A percentile compares a stretch with the other conserved stretches of the same genome.
phyloP scores from a whole-genome alignment of 2,888 invertebrate genomes.

The Drosophila nigricruria region DNA sequence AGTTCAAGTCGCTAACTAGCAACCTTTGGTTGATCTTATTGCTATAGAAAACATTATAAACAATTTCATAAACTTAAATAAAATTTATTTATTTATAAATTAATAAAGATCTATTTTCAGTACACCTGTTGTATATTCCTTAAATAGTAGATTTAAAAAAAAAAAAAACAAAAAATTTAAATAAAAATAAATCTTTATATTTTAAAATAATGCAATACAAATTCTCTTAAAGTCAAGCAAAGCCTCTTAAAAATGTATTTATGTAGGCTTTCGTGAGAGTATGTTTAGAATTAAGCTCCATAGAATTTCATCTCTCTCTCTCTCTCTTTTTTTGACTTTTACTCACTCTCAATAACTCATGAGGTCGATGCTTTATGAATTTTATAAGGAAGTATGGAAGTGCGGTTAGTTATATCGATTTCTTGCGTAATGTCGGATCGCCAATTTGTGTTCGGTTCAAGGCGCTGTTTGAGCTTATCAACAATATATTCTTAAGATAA shows the following conservation, averaged over 20 bases:
- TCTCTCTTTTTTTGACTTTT: background rate
- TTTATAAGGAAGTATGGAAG: background rate
- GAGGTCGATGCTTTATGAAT: background rate
- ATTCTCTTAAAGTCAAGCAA: background rate
- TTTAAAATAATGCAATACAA: too few species aligned
- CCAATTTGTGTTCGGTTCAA: background rate
- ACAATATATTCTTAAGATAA: background rate
- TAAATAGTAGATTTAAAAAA: too few species aligned
- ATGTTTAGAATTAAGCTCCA: constrained; percentile 4
- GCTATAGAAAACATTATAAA: too few species aligned
- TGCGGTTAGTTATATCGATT: constrained; percentile 21
- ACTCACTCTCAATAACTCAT: background rate
- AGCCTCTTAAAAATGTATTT: background rate
- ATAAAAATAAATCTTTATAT: too few species aligned
- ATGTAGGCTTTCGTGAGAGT: background rate
- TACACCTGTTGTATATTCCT: too few species aligned
- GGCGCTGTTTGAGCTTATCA: background rate
- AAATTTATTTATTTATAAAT: too few species aligned
- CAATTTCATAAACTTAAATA: too few species aligned
- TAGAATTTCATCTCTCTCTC: background rate
- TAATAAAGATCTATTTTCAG: too few species aligned
- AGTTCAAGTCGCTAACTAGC: too few species aligned
- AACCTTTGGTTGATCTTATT: too few species aligned
- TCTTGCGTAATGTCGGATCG: background rate
- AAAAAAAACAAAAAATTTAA: too few species aligned